Percentiles rank a stretch among this genome's conserved stretches.
These are phyloP conservation scores for Trissolcus brochymenae DNA, from an alignment of 2,888 invertebrate genomes.

Conservation along the genomic window DNA sequence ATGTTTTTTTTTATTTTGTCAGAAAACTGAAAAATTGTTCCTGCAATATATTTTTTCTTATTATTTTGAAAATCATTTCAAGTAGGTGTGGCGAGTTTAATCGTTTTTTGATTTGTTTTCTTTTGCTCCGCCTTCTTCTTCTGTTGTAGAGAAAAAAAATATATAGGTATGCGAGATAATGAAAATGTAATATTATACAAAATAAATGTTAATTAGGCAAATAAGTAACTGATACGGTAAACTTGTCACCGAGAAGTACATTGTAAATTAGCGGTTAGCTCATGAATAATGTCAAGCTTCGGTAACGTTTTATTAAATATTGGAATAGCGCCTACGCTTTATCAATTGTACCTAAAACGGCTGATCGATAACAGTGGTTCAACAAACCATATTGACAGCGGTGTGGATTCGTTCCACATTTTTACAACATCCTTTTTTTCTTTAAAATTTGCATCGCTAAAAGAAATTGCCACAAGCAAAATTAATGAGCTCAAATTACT, in stretches of 20 bases:
- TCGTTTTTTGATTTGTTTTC: neutral
- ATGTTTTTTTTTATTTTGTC: neutral
- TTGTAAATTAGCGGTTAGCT: conserved; percentile 49
- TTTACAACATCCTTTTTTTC: too few relatives aligned
- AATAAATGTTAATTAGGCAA: conserved; percentile 56
- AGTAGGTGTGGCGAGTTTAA: neutral
- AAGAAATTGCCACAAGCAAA: too few relatives aligned
- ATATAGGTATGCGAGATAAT: conserved; percentile 38
- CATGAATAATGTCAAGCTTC: conserved; percentile 51
- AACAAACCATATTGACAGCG: conserved; percentile 13
- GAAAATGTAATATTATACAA: conserved; percentile 49
- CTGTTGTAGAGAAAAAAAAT: conserved; percentile 2
- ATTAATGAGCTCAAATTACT: too few relatives aligned
- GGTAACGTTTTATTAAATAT: conserved; percentile 52
- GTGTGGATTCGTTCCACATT: conserved; percentile 1
- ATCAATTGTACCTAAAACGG: conserved; percentile 45
- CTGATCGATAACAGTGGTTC: conserved; percentile 47
- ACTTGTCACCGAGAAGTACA: conserved; percentile 39
- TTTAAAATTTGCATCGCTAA: too few relatives aligned
- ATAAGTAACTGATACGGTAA: conserved; percentile 55
- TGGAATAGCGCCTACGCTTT: conserved; percentile 49
- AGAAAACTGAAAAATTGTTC: neutral
- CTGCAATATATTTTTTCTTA: too few relatives aligned
- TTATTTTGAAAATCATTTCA: too few relatives aligned
- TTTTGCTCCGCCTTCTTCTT: too few relatives aligned